A percentile compares a stretch with the other conserved stretches of the same genome.
These are phyloP conservation scores for Oncorhynchus gorbuscha DNA, from an alignment of 2,113 vertebrate species.

Conservation along the genomic window DNA sequence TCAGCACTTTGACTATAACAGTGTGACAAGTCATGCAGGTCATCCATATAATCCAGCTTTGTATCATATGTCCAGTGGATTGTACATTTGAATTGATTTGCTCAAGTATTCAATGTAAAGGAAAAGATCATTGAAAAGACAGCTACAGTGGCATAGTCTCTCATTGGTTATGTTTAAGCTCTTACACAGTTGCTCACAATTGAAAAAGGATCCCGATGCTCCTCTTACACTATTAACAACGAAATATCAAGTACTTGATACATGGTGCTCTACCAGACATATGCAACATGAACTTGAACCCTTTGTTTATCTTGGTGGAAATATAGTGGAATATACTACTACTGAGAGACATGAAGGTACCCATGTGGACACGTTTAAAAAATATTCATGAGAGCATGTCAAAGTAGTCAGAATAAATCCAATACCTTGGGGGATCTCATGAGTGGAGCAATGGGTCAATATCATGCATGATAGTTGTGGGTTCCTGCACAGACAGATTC, in stretches of 20 bases:
- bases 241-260: too few species aligned
- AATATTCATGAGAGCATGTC: constrained; percentile 49
- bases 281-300: not conserved
- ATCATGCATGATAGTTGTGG: constrained; percentile 47
- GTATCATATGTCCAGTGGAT: not conserved
- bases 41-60: not conserved
- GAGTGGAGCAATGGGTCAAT: constrained; percentile 52
- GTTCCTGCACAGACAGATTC: constrained; percentile 19
- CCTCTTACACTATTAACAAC: too few species aligned
- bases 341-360: not conserved
- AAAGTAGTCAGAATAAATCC: constrained; percentile 41
- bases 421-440: constrained; percentile 35
- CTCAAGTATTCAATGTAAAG: not conserved
- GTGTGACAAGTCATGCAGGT: not conserved
- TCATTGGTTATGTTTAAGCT: not conserved
- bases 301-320: not conserved
- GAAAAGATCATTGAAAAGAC: not conserved
- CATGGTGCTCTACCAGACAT: not conserved
- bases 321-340: not conserved
- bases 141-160: too few species aligned
- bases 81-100: not conserved
- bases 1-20: not conserved
- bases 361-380: constrained; percentile 46
- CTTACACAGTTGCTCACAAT: too few species aligned
- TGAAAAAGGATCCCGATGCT: too few species aligned